Evolutionary conservation across 2,888 invertebrate genomes (phyloP), one percentile per base, ranked within the genome.

Genomic region (Hanleya hanleyi): DNA sequence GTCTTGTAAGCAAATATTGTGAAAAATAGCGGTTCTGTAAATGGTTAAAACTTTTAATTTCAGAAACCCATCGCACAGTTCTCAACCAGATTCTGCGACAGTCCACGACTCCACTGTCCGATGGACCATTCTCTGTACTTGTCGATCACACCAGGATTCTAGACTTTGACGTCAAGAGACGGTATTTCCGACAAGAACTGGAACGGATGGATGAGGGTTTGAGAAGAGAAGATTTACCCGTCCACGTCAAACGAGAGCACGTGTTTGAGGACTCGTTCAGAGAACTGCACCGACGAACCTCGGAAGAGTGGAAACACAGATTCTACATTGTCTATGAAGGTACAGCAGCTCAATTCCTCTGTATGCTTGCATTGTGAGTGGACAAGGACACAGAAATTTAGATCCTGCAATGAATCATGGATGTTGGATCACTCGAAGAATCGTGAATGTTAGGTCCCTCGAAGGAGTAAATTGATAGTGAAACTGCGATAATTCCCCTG

Each of bases 241-340:
- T 97, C 0, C 96, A 96, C 89, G 95, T 97, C 1, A 92, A 95
- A 38, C 93, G 96, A 74, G 94, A 94, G 70, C 94, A 95, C 81
- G 95, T 97, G 1, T 97, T 97, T 88, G 96, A 96, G 89, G 96
- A 97, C 86, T 96, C 96, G 0, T 97, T 96, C 91, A 92, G 96
- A 70, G 96, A 96, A 86, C 92, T 97, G 66, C 96, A 96, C 89
- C 93, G 96, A 47, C 92, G 95, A 67, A 93, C 94, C 50, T 94
- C 95, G 0, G 95, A 95, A 85, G 96, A 97, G 88, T 97, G 97
- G 97, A 96, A 96, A 88, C 95, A 96, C 90, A 92, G 96, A 65
- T 96, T 97, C 90, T 96, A 96, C 89, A 96, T 97, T 85, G 96
- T 96, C 0, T 97, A 97, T 90, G 96, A 96, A 93, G 96, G 96